Evolutionary conservation across 1,140 invertebrate species (phyloP).

Genomic region (Zaprionus inermis): DNA sequence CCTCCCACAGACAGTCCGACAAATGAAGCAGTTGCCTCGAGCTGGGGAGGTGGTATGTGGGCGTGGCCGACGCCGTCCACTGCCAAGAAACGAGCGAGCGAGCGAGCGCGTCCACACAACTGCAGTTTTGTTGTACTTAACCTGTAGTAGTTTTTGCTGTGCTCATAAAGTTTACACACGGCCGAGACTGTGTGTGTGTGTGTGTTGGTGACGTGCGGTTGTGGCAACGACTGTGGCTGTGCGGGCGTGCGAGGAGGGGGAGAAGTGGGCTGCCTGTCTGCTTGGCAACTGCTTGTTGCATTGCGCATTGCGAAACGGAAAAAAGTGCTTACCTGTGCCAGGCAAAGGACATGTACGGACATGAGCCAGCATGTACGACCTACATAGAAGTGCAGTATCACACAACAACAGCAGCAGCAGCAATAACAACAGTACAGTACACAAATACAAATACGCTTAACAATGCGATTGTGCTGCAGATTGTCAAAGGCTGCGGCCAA

Average conservation of each 20-base stretch:
- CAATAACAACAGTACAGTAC: constrained; percentile 20
- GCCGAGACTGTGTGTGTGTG: constrained; percentile 13
- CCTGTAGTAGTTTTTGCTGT: constrained; percentile 44
- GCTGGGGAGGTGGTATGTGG: neutral
- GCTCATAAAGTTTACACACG: constrained; percentile 53
- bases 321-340: constrained; percentile 24
- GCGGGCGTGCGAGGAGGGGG: neutral
- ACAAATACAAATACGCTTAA: constrained; percentile 18
- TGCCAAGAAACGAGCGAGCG: constrained; percentile 55
- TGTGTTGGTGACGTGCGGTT: constrained; percentile 73
- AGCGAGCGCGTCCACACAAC: constrained; percentile 37
- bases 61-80: constrained; percentile 8
- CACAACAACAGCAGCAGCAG: constrained; percentile 25
- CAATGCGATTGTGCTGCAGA: constrained; percentile 25
- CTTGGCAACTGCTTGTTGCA: constrained; percentile 45
- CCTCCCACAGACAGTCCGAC: neutral
- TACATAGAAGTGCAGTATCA: constrained; percentile 36
- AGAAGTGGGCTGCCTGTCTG: neutral
- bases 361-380: constrained; percentile 20
- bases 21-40: neutral
- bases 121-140: constrained; percentile 44
- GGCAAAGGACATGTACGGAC: constrained; percentile 15
- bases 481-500: constrained; percentile 9
- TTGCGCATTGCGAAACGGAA: constrained; percentile 19
- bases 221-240: constrained; percentile 44